Evolutionary conservation across 1,140 invertebrate genomes (phyloP), one percentile per base, ranked within the genome.

Genomic region (Arion vulgaris): DNA sequence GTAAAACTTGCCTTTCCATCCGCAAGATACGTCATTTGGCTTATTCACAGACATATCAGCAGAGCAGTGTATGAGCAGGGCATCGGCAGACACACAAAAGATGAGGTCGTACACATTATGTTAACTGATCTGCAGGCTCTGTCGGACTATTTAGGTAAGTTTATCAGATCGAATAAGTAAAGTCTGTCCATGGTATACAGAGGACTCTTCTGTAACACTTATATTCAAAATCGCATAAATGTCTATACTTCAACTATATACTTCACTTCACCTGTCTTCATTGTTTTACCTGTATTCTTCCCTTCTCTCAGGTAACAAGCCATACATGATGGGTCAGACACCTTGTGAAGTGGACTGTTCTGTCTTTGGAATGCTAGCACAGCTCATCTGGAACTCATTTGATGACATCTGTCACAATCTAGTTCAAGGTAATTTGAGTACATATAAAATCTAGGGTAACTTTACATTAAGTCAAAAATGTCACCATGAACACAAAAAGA

Each of bases 141-240:
- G 23, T 74, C 83, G 38, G 71, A 45, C 26, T 84, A 49, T 66
- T 45, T 84, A 13, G 83, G 83, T 84, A 81, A 76, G 36, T 45
- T 5, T 45, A 45, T 45, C 41, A 45, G 41, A n/a, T n/a, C n/a
- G n/a, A n/a, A n/a, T n/a, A n/a, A n/a, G n/a, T n/a, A n/a, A n/a
- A n/a, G n/a, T n/a, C n/a, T n/a, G n/a, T n/a, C n/a, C n/a, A n/a
- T n/a, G n/a, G n/a, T n/a, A n/a, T n/a, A n/a, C n/a, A n/a, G n/a
- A n/a, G n/a, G n/a, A n/a, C n/a, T n/a, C n/a, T n/a, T n/a, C n/a
- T n/a, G n/a, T n/a, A n/a, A n/a, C n/a, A n/a, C n/a, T n/a, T n/a
- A n/a, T n/a, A n/a, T n/a, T n/a, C n/a, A n/a, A n/a, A n/a, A n/a
- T n/a, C n/a, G n/a, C n/a, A n/a, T n/a, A n/a, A n/a, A n/a, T n/a